Percentiles rank a stretch among this genome's conserved stretches.
These are phyloP conservation scores for Drosophila multiciliata DNA, from an alignment of 2,888 invertebrate species.

Conservation along the genomic window DNA sequence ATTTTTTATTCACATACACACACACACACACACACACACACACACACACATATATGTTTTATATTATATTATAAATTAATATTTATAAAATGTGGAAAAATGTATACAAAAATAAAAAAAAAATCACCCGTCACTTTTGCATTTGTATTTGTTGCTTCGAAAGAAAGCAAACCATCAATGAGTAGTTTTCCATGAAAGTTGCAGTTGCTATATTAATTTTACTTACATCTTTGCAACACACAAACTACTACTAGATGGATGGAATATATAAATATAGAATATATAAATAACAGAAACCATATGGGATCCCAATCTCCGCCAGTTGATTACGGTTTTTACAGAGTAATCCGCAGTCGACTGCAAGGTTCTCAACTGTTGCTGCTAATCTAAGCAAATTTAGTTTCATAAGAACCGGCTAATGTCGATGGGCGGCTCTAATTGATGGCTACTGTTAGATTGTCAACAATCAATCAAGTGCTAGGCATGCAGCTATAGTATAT, in stretches of 20 bases:
- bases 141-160: not conserved
- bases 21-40: not conserved
- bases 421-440: not conserved
- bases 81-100: not conserved
- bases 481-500: not conserved
- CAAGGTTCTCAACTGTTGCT: not conserved
- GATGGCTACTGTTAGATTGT: not conserved
- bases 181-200: not conserved
- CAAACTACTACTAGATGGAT: not conserved
- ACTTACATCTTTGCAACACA: not conserved
- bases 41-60: not conserved
- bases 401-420: constrained; percentile 4
- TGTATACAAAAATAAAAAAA: not conserved
- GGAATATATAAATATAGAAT: not conserved
- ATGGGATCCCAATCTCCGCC: too few species aligned
- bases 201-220: not conserved
- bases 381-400: not conserved
- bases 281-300: not conserved
- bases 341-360: not conserved
- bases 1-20: not conserved
- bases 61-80: not conserved
- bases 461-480: not conserved
- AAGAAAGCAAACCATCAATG: not conserved
- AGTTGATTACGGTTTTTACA: not conserved
- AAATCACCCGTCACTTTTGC: not conserved